Percentiles rank a stretch among this genome's conserved stretches.
Conservation (phyloP, 2,888 invertebrate genomes). For the Drosophila limbata region DNA sequence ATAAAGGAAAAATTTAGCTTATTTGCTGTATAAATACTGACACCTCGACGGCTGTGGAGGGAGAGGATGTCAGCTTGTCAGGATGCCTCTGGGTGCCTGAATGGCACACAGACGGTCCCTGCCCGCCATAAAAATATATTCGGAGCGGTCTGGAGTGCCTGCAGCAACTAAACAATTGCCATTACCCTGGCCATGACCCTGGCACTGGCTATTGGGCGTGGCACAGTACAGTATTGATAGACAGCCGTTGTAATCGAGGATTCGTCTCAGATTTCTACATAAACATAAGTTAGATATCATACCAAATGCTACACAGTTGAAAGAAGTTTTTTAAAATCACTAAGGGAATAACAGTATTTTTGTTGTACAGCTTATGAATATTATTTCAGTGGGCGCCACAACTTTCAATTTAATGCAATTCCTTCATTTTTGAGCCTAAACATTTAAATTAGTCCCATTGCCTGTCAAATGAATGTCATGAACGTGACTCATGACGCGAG, state of each 20-base stretch:
- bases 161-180: constrained; percentile 44
- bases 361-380: background rate
- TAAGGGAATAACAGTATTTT: background rate
- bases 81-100: constrained; percentile 25
- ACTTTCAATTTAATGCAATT: constrained; percentile 4
- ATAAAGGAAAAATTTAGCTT: constrained; percentile 75
- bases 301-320: constrained; percentile 16
- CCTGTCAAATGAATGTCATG: constrained; percentile 48
- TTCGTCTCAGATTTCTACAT: constrained; percentile 22
- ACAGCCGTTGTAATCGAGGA: constrained; percentile 12
- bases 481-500: constrained; percentile 13
- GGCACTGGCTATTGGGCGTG: constrained; percentile 6
- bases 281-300: constrained; percentile 29
- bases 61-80: constrained; percentile 29
- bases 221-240: constrained; percentile 32
- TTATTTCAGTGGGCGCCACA: background rate
- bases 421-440: background rate
- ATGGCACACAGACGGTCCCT: constrained; percentile 41
- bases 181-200: background rate
- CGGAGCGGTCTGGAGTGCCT: constrained; percentile 34
- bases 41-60: constrained; percentile 58
- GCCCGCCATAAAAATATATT: constrained; percentile 57
- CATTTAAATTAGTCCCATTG: constrained; percentile 32
- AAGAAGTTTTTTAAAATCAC: constrained; percentile 15
- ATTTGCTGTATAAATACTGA: constrained; percentile 78